Conservation (phyloP, 2,888 invertebrate species). For the Pristionchus exspectatus region DNA sequence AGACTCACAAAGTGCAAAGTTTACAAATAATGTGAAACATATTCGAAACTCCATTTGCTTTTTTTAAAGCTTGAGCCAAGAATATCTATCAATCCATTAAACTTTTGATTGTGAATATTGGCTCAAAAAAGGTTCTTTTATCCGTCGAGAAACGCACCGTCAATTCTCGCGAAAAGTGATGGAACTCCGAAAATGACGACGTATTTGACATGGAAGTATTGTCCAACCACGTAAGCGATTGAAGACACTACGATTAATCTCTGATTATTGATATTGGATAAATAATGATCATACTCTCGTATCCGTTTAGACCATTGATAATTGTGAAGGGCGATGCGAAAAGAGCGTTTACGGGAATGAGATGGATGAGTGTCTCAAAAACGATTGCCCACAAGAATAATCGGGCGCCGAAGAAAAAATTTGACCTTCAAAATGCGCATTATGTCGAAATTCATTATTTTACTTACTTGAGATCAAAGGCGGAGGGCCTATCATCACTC, state of each 20-base stretch:
- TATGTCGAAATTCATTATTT: not conserved
- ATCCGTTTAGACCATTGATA: conserved; percentile 67
- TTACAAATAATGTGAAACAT: too few relatives aligned
- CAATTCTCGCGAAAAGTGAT: conserved; percentile 85
- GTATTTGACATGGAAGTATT: conserved; percentile 94
- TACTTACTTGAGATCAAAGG: not conserved
- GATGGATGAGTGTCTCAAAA: conserved; percentile 71
- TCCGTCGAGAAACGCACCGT: conserved; percentile 77
- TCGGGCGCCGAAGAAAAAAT: conserved; percentile 63
- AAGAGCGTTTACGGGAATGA: conserved; percentile 73
- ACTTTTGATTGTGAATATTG: not conserved
- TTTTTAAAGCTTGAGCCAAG: too few relatives aligned
- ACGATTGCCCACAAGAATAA: conserved; percentile 71
- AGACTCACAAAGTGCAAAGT: too few relatives aligned
- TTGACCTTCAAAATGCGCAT: not conserved
- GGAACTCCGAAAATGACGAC: conserved; percentile 91
- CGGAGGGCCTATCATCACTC: not conserved
- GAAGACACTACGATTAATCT: conserved; percentile 70
- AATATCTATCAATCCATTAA: too few relatives aligned
- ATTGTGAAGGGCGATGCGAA: conserved; percentile 74
- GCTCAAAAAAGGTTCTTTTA: not conserved
- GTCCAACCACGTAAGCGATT: conserved; percentile 87
- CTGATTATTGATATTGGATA: not conserved
- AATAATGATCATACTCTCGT: conserved; percentile 65
- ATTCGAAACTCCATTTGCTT: not conserved